Evolutionary conservation across 2,797 vertebrate genomes (phyloP).

Genomic region (Sciaenops ocellatus): DNA sequence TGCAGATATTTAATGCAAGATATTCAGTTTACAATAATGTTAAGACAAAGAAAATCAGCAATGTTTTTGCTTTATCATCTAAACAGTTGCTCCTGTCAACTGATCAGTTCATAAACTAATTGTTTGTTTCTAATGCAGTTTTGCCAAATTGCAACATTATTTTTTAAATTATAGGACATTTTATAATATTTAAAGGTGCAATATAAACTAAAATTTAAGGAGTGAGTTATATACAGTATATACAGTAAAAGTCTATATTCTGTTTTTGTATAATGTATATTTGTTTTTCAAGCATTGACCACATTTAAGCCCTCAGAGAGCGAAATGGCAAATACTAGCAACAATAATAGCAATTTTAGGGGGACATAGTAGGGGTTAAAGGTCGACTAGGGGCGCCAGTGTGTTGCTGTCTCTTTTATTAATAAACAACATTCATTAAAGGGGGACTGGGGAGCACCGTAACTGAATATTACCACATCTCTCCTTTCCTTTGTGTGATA

Average conservation of each 20-base stretch:
- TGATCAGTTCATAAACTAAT: background rate
- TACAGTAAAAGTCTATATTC: background rate
- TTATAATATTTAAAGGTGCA: too few species aligned
- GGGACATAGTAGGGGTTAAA: constrained; percentile 70
- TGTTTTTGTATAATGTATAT: constrained; percentile 18
- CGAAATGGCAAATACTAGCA: constrained; percentile 43
- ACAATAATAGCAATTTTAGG: constrained; percentile 59
- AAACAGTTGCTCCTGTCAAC: too few species aligned
- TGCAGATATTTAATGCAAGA: too few species aligned
- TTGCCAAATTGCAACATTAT: background rate
- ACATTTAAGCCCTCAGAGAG: background rate
- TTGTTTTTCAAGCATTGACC: constrained; percentile 12
- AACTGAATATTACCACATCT: constrained; percentile 84
- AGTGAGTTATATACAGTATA: background rate
- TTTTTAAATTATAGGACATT: background rate
- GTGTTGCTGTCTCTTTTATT: constrained; percentile 79
- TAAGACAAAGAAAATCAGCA: too few species aligned
- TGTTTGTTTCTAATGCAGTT: background rate
- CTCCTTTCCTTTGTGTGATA: constrained; percentile 84
- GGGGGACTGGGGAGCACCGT: constrained; percentile 73
- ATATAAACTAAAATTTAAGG: background rate
- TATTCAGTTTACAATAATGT: too few species aligned
- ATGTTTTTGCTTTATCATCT: background rate
- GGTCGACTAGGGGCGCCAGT: constrained; percentile 73
- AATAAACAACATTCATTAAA: constrained; percentile 87